Base-by-base conservation (phyloP, 1,140 invertebrate species). In the Venustaconcha ellipsiformis region DNA sequence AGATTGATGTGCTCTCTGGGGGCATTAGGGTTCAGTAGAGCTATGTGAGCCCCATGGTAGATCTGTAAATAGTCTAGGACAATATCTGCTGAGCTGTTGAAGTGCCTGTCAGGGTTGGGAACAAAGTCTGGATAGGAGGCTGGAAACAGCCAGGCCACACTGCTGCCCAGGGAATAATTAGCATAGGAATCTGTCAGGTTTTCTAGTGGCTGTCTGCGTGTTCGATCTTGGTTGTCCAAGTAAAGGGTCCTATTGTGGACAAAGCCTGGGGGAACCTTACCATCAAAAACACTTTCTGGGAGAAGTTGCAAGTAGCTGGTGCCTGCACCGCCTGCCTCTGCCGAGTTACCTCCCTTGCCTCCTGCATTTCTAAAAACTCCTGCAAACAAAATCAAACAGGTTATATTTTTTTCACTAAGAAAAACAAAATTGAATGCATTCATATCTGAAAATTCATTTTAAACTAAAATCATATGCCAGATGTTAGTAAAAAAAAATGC, bases 221-320 rank as follows among this genome's bases (percentile, higher is more conserved):
- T 73, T 57, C 76, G 71, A 17, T 74, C 67, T n/a, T 76, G 68
- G 76, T 83, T 84, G 70, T 84, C 81, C 1, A 86, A 55, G 57
- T 76, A 82, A 5, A 86, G 64, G 4, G 85, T 85, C 23, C 85
- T 72, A 75, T 86, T 86, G 48, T 78, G 67, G 23, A 23, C 30
- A 69, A 81, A 82, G 12, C 65, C 70, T 4, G 70, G 23, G 15
- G 75, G 68, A 17, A 62, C 26, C 4, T 55, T 15, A 2, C 74
- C 78, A 63, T 75, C 65, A 17, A 55, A 2, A 0, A 73, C 55
- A 23, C 71, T 37, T 26, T 67, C 67, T 62, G 80, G 80, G 57
- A 86, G 70, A 58, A 80, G 80, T 72, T 86, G 83, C 14, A 85
- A 74, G 74, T 86, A 86, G 18, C 84, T 72, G 0, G 85, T 85